Evolutionary conservation across 2,888 invertebrate species (phyloP).

Genomic region (Epinotia nisella): DNA sequence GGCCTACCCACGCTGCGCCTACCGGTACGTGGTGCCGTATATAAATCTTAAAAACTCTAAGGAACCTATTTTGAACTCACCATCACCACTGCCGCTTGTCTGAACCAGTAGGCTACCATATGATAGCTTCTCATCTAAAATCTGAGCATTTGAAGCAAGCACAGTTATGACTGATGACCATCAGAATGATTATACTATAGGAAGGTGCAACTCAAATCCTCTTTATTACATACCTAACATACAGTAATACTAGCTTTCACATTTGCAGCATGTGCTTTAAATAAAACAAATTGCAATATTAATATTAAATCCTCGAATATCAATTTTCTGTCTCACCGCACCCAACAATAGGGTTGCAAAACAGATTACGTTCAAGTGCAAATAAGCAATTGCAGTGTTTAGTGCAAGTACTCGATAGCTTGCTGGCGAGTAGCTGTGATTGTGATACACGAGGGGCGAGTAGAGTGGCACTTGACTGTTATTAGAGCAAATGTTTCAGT

Average conservation of each 20-base stretch:
- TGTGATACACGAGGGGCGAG: constrained; percentile 34
- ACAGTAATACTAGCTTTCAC: neutral
- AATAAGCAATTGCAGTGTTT: constrained; percentile 52
- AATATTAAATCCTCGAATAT: constrained; percentile 42
- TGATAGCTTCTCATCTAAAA: no score
- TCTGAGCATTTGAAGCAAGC: no score
- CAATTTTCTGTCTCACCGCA: constrained; percentile 32
- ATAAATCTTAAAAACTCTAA: no score
- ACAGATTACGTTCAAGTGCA: constrained; percentile 48
- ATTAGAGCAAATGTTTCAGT: constrained; percentile 49
- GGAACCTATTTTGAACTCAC: no score
- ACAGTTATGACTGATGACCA: no score
- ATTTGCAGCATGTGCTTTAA: neutral
- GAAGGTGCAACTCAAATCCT: neutral
- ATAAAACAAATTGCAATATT: constrained; percentile 4
- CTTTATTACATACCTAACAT: neutral
- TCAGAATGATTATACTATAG: no score
- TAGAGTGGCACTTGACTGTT: constrained; percentile 44
- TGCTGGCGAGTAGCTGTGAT: constrained; percentile 12
- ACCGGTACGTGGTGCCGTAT: no score
- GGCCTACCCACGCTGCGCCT: no score
- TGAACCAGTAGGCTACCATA: no score
- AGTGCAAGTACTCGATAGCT: constrained; percentile 42
- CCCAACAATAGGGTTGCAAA: constrained; percentile 34
- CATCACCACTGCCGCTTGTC: no score